phyloP scores from a whole-genome alignment of 2,113 vertebrate species.

The Platysteira castanea region DNA sequence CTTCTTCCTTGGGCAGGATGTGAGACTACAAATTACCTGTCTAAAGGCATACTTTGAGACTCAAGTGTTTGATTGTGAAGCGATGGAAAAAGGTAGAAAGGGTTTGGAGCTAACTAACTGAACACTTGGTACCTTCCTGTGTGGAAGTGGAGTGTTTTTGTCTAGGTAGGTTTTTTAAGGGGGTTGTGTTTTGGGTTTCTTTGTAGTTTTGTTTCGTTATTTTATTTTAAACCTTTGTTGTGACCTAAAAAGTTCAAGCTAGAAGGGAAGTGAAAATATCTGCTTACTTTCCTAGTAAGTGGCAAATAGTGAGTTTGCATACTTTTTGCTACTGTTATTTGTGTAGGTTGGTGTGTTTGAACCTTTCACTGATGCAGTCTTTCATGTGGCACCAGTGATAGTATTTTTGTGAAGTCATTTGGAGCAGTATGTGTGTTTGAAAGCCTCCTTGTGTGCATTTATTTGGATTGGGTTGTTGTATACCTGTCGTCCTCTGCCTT shows the following conservation, averaged over 20 bases:
- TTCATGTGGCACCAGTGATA: neutral
- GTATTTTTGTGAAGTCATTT: neutral
- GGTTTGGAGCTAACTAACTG: neutral
- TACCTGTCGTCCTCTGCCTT: neutral
- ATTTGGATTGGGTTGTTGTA: neutral
- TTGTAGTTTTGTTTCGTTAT: neutral
- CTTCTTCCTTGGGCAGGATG: constrained; percentile 1
- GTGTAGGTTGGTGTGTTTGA: neutral
- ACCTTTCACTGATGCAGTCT: neutral
- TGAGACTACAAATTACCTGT: neutral
- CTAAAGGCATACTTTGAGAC: neutral
- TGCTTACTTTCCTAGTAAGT: neutral
- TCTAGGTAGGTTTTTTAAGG: neutral
- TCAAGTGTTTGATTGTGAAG: neutral
- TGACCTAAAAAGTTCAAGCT: neutral
- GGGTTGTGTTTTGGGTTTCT: neutral
- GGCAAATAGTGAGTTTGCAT: neutral
- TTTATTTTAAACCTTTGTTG: neutral
- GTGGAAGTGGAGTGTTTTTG: neutral
- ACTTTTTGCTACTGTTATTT: neutral
- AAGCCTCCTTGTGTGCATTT: neutral
- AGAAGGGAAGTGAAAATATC: neutral
- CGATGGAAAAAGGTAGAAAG: neutral
- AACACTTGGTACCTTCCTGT: neutral
- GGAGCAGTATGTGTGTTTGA: neutral